Evolutionary conservation across 2,888 invertebrate species (phyloP).

Genomic region (Drosophila meridionalis): DNA sequence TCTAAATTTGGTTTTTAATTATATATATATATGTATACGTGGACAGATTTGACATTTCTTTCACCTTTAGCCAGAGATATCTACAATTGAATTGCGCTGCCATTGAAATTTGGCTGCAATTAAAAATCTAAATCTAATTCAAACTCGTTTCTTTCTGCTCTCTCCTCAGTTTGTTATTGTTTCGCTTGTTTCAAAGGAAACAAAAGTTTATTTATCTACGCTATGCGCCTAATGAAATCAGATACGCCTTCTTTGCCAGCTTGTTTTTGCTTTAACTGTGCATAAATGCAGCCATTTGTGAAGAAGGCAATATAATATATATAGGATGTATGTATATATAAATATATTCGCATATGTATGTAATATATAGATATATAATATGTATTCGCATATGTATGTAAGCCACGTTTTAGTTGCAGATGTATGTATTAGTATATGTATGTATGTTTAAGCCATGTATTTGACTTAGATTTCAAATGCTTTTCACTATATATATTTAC

Average conservation of each 20-base stretch:
- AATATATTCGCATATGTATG: constrained; percentile 2
- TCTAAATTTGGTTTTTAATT: neutral
- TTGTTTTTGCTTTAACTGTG: neutral
- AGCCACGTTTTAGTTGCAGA: too few species aligned
- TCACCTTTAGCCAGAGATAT: constrained; percentile 60
- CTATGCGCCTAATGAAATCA: constrained; percentile 38
- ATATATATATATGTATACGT: neutral
- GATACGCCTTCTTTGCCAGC: constrained; percentile 36
- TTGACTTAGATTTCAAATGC: constrained; percentile 61
- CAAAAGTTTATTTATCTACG: constrained; percentile 25
- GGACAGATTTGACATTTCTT: constrained; percentile 65
- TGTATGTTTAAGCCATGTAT: constrained; percentile 35
- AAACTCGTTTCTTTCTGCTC: neutral
- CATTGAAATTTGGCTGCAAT: constrained; percentile 37
- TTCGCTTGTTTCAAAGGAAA: neutral
- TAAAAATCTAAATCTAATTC: constrained; percentile 20
- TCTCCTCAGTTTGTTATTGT: neutral
- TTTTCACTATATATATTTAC: constrained; percentile 10
- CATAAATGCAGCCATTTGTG: constrained; percentile 60
- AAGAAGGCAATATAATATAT: constrained; percentile 41
- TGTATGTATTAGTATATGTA: neutral
- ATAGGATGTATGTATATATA: too few species aligned
- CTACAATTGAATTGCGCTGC: constrained; percentile 47
- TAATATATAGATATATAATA: neutral
- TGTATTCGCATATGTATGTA: constrained; percentile 8